phyloP scores from a whole-genome alignment of 1,140 invertebrate species.

The Plutomurus gul region DNA sequence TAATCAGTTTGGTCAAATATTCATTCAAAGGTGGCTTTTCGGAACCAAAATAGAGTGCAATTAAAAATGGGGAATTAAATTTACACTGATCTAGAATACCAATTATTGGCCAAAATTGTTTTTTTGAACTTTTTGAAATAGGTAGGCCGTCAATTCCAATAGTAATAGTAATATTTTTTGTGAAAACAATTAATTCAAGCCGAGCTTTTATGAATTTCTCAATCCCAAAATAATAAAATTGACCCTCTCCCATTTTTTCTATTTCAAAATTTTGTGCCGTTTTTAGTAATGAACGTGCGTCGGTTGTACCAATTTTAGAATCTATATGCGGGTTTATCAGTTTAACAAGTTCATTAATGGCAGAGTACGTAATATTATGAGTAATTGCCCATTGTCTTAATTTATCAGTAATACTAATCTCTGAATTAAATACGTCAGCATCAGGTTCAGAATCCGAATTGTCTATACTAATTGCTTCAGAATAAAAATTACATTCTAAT shows the following conservation, averaged over 20 bases:
- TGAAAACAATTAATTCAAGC: neutral
- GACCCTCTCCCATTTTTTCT: neutral
- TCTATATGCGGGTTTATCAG: neutral
- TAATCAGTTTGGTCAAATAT: conserved; percentile 25
- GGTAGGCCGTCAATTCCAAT: conserved; percentile 54
- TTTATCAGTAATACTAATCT: too few relatives aligned
- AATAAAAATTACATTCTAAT: too few relatives aligned
- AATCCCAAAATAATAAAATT: neutral
- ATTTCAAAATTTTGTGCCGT: neutral
- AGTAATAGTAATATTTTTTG: conserved; percentile 36
- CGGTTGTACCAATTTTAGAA: neutral
- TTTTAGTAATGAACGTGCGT: neutral
- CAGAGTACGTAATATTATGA: neutral
- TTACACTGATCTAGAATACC: conserved; percentile 32
- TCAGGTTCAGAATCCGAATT: too few relatives aligned
- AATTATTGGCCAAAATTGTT: conserved; percentile 52
- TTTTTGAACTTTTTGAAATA: conserved; percentile 43
- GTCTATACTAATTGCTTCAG: too few relatives aligned
- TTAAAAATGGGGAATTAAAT: conserved; percentile 41
- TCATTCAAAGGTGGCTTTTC: conserved; percentile 41
- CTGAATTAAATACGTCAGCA: too few relatives aligned
- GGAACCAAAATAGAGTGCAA: conserved; percentile 52
- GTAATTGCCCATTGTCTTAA: neutral
- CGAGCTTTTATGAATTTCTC: neutral
- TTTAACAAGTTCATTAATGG: neutral